Evolutionary conservation across 2,797 vertebrate genomes (phyloP).

Genomic region (Tolypeutes matacus): DNA sequence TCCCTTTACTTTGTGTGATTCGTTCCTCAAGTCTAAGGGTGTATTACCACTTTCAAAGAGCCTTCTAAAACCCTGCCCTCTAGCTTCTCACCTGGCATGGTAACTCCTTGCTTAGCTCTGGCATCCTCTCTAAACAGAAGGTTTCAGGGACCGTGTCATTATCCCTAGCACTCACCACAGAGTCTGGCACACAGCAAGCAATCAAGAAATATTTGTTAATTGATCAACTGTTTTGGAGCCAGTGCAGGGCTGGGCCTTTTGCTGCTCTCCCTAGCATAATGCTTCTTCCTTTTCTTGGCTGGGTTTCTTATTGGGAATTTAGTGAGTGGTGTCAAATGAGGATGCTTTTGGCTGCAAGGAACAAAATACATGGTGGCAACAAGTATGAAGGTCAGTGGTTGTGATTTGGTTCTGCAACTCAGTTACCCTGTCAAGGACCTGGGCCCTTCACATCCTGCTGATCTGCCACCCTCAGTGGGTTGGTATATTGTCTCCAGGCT

Average conservation of each 20-base stretch:
- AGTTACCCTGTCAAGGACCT: neutral
- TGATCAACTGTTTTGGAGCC: neutral
- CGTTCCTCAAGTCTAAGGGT: neutral
- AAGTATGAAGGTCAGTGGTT: neutral
- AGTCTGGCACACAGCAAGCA: neutral
- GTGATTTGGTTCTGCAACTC: neutral
- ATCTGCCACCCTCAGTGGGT: neutral
- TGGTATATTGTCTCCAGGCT: neutral
- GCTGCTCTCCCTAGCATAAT: neutral
- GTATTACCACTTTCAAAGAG: neutral
- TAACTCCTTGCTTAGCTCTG: neutral
- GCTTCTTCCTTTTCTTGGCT: neutral
- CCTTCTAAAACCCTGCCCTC: neutral
- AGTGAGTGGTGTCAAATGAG: neutral
- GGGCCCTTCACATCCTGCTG: neutral
- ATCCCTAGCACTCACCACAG: neutral
- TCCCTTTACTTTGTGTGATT: neutral
- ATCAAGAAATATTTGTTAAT: neutral
- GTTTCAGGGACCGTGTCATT: fast-evolving
- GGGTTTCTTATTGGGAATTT: neutral
- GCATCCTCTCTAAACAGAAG: neutral
- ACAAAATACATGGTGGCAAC: neutral
- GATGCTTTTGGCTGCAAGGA: neutral
- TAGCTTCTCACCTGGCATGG: neutral
- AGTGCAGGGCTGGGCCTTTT: neutral